Percentiles rank a stretch among this genome's conserved stretches.
phyloP scores from a whole-genome alignment of 2,888 invertebrate species.

The Platycheirus albimanus region DNA sequence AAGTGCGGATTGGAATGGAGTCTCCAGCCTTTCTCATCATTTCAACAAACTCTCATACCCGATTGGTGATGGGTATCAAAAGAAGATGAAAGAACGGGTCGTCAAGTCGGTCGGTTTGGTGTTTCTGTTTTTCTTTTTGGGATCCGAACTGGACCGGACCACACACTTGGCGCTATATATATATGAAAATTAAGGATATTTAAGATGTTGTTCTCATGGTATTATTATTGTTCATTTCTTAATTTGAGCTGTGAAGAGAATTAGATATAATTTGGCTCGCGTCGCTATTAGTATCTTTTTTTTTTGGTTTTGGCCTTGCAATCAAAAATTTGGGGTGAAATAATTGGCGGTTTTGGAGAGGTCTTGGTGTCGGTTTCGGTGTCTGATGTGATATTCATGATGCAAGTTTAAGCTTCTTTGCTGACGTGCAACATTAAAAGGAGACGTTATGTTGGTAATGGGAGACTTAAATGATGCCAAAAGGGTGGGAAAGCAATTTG shows the following conservation, averaged over 20 bases:
- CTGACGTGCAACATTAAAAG: neutral
- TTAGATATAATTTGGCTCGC: constrained; percentile 67
- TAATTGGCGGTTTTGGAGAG: neutral
- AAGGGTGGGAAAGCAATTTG: no score
- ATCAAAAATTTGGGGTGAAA: neutral
- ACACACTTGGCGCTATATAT: constrained; percentile 65
- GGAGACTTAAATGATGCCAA: no score
- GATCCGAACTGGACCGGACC: constrained; percentile 34
- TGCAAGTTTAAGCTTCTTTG: neutral
- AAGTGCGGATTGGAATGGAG: constrained; percentile 40
- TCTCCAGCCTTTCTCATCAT: constrained; percentile 42
- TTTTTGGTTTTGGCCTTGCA: constrained; percentile 6
- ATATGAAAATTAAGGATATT: constrained; percentile 29
- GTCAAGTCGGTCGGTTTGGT: no score
- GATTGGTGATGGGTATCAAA: constrained; percentile 9
- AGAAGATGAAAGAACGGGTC: neutral
- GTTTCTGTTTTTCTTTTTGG: no score
- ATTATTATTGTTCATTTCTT: constrained; percentile 42
- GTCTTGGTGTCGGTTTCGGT: no score
- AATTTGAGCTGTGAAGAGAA: constrained; percentile 47
- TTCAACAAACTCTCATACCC: neutral
- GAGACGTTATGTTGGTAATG: no score
- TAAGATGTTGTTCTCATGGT: constrained; percentile 4
- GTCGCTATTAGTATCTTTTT: constrained; percentile 50
- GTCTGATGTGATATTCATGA: neutral